Base-by-base conservation (phyloP, 2,797 vertebrate species). In the Streptopelia turtur region DNA sequence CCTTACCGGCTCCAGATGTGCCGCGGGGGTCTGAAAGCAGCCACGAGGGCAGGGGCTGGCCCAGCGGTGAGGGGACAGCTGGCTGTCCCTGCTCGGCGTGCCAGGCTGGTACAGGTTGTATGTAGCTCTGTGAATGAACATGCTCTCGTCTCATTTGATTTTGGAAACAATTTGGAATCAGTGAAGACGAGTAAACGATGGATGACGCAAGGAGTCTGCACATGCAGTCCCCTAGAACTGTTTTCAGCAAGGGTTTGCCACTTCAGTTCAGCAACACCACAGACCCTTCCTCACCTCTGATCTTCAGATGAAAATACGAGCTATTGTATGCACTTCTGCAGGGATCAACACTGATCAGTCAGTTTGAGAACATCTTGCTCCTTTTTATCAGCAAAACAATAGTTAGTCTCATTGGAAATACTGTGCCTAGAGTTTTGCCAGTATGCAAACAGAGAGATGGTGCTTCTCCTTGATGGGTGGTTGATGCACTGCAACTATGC, bases 61-160 rank as follows among this genome's bases (percentile, higher is more conserved):
- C 12, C 0, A 0, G 68, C 39, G 28, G 18, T 0, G 23, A 45
- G 43, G 18, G 43, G 43, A 45, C 18, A 9, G 43, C 18, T 18
- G 43, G 80, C 68, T 25, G 50, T 5, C 13, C 22, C 37, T 47
- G 49, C 10, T 31, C 68, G 41, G 69, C 14, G 12, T 14, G 11
- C 11, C 82, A 20, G 37, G 13, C 82, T 78, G 69, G 17, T 1
- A 2, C 11, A 22, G 47, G 27, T 9, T 31, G 35, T 11, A 13
- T 7, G 1, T 1, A 61, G 61, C 31, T 45, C 63, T 22, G 31
- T 23, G 35, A n/a, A 3, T 2, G 6, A 59, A 23, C 2, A 0
- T 8, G 28, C 13, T 70, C 45, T 39, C 11, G 1, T 20, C 37
- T 63, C 59, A 3, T 15, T 69, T 9, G 49, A 35, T 43, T 60